Conservation (phyloP, 2,113 vertebrate species). For the Anolis carolinensis region DNA sequence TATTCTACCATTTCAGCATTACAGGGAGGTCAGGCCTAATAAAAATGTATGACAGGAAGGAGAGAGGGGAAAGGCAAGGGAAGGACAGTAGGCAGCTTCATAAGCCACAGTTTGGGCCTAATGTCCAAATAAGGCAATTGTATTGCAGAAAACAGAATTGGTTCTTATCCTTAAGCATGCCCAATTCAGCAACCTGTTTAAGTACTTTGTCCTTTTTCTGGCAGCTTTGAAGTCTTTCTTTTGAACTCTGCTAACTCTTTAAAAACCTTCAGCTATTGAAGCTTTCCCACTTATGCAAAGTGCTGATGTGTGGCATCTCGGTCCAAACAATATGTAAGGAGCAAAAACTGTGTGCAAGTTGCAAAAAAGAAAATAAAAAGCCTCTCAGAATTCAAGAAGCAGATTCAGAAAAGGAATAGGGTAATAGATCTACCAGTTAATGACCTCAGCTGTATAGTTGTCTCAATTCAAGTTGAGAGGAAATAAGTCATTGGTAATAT, state of each 20-base stretch:
- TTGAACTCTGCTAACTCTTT: slow-evolving; percentile 7
- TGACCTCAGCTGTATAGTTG: neutral
- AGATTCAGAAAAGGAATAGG: neutral
- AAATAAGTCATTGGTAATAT: neutral
- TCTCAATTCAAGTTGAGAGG: neutral
- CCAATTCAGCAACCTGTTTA: neutral
- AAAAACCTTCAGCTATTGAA: slow-evolving; percentile 5
- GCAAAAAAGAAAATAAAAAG: neutral
- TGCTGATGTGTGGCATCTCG: neutral
- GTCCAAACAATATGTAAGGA: neutral
- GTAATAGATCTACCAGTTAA: neutral
- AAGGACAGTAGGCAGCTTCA: neutral
- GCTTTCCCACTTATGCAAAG: neutral
- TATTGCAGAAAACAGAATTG: neutral
- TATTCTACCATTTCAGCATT: neutral
- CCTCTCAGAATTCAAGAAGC: neutral
- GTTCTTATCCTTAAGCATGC: neutral
- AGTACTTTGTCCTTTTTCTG: neutral
- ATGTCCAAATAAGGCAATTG: neutral
- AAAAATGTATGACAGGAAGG: neutral
- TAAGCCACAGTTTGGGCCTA: neutral
- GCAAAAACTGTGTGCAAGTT: neutral
- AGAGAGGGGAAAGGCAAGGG: neutral
- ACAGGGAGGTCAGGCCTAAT: neutral
- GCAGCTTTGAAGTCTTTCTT: neutral